These are phyloP conservation scores for Homarus gammarus DNA, from an alignment of 2,888 invertebrate species.

Conservation along the genomic window DNA sequence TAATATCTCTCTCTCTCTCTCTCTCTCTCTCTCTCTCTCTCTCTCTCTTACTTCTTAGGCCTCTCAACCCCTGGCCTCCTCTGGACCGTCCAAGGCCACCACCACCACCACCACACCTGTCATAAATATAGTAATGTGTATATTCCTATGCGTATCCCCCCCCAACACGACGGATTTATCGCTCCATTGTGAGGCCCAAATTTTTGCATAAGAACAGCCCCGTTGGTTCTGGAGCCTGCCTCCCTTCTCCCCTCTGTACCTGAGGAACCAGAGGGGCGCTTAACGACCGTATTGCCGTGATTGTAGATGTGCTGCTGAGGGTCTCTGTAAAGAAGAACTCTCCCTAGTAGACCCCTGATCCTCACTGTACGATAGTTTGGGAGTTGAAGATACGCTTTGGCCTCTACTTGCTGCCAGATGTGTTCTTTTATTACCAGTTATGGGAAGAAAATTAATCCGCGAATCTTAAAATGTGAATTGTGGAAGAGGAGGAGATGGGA, in stretches of 20 bases:
- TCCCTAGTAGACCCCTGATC: no score
- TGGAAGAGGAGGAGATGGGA: no score
- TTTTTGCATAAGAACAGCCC: conserved; percentile 32
- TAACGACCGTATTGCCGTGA: neutral
- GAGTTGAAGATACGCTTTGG: no score
- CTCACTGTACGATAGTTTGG: no score
- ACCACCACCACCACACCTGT: neutral
- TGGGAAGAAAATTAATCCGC: no score
- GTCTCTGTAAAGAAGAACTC: no score
- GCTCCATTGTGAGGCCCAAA: neutral
- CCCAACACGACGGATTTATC: neutral
- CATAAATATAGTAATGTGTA: conserved; percentile 32
- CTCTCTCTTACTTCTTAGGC: neutral
- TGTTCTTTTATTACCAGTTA: no score
- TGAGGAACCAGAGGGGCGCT: no score
- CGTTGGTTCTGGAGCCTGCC: neutral
- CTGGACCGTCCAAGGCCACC: no score
- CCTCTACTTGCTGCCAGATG: no score
- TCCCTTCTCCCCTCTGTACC: neutral
- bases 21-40: neutral
- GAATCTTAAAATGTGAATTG: no score
- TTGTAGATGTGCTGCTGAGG: neutral
- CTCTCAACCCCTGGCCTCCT: neutral
- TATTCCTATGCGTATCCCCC: conserved; percentile 28
- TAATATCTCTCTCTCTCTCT: neutral